phyloP scores from a whole-genome alignment of 1,140 invertebrate species.

The Himalopsyche phryganea region DNA sequence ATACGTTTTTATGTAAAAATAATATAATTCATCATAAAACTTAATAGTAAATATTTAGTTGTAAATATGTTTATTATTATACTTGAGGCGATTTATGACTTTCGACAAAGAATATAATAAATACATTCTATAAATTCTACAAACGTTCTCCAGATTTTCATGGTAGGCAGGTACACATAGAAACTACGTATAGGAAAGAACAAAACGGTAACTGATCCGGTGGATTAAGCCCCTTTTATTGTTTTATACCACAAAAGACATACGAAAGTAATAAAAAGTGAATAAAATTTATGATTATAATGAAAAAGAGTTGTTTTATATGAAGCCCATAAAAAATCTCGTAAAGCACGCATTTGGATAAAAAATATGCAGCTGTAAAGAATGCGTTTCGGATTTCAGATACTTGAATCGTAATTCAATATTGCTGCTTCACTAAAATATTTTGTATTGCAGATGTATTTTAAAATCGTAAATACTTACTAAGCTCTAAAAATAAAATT shows the following conservation, averaged over 20 bases:
- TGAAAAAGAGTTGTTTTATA: slow-evolving; percentile 24
- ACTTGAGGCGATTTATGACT: no score
- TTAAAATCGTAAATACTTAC: no score
- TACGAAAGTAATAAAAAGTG: slow-evolving; percentile 5
- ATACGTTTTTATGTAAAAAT: no score
- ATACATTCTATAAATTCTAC: no score
- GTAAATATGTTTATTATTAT: no score
- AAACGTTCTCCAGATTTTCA: no score
- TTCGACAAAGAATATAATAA: no score
- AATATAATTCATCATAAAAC: no score
- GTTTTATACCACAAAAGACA: neutral
- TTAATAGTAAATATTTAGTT: no score
- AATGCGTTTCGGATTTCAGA: neutral
- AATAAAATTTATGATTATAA: slow-evolving; percentile 24
- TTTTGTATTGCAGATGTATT: no score
- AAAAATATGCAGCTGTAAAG: slow-evolving; percentile 20
- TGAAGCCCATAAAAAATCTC: slow-evolving; percentile 23
- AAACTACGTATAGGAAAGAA: neutral
- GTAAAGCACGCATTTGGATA: slow-evolving; percentile 22
- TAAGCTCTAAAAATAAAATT: no score
- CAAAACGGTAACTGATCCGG: neutral
- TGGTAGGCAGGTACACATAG: neutral
- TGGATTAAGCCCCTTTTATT: neutral
- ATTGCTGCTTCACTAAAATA: no score
- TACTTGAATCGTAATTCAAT: neutral